Evolutionary conservation across 2,113 vertebrate genomes (phyloP), one percentile per base, ranked within the genome.

Genomic region (Hassar affinis): DNA sequence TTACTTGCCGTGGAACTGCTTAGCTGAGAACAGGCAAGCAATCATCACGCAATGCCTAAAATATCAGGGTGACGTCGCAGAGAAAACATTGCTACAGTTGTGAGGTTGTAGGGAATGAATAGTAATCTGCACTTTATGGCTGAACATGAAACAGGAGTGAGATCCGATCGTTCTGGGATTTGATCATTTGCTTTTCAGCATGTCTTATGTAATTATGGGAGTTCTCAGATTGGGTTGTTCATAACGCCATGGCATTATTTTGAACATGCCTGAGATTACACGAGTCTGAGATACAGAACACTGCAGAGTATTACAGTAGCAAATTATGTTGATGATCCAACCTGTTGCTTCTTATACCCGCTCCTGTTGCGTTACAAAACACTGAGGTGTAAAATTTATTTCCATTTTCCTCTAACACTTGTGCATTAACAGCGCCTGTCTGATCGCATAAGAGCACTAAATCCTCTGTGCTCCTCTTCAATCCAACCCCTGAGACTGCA

Each of bases 21-120:
- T 54, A 20, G 76, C 71, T 77, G 38, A 33, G 68, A 56, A 84
- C 49, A 79, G 64, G 42, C n/a, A 8, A 57, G 64, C 56, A 82
- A 79, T 79, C 75, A 85, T 81, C 86, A 47, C 22, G 14, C 81
- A 35, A 45, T 47, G 66, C 83, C 42, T 38, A 82, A 85, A 85
- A 87, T 82, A 85, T 35, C 22, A 27, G 8, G n/a, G 78, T 54
- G 45, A 78, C 27, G 74, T 71, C 62, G 62, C n/a, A n/a, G 54
- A 66, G 57, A 72, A 78, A 59, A 27, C 25, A 69, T 62, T 62
- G 62, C 33, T 17, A 9, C 9, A 27, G 78, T 30, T n/a, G 47
- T 71, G n/a, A 81, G 68, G 54, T 56, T 20, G 35, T 57, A n/a
- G 18, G 47, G 12, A 52, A 33, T 79, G 51, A 82, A 75, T 52